phyloP scores from a whole-genome alignment of 1,140 invertebrate genomes.

The Ridgeia piscesae region DNA sequence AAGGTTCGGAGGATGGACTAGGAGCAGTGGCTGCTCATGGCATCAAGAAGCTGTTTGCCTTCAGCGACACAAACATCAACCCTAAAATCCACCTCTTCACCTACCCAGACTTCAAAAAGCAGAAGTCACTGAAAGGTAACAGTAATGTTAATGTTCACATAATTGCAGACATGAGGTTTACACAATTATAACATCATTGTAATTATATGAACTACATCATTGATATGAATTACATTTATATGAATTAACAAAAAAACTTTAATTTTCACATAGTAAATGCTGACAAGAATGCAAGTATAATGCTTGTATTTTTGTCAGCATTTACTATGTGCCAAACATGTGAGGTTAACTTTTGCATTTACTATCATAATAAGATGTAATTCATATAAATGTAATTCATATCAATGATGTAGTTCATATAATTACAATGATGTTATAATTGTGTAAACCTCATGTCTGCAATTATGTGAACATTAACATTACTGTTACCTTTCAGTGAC shows the following conservation, averaged over 20 bases:
- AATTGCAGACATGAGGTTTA: not conserved
- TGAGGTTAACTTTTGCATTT: not conserved
- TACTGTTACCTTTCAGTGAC: slow-evolving; percentile 41
- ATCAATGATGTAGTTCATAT: too few species aligned
- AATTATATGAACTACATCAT: too few species aligned
- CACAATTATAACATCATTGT: too few species aligned
- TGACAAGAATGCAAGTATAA: too few species aligned
- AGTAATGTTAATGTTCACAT: not conserved
- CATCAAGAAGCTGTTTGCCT: slow-evolving; percentile 48
- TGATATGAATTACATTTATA: not conserved
- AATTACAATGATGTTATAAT: too few species aligned
- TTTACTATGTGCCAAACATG: not conserved
- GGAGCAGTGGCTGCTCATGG: slow-evolving; percentile 49
- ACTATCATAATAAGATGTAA: not conserved
- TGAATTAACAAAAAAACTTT: not conserved
- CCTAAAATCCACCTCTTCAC: slow-evolving; percentile 49
- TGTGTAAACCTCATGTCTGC: not conserved
- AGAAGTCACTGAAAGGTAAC: slow-evolving; percentile 44
- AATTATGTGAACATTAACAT: not conserved
- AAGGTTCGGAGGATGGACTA: slow-evolving; percentile 47
- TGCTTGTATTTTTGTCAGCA: too few species aligned
- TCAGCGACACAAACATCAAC: slow-evolving; percentile 44
- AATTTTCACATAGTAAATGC: not conserved
- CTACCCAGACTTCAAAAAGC: slow-evolving; percentile 45
- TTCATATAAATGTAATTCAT: not conserved